Base-by-base conservation (phyloP, 2,113 vertebrate species). In the Megaleporinus macrocephalus region DNA sequence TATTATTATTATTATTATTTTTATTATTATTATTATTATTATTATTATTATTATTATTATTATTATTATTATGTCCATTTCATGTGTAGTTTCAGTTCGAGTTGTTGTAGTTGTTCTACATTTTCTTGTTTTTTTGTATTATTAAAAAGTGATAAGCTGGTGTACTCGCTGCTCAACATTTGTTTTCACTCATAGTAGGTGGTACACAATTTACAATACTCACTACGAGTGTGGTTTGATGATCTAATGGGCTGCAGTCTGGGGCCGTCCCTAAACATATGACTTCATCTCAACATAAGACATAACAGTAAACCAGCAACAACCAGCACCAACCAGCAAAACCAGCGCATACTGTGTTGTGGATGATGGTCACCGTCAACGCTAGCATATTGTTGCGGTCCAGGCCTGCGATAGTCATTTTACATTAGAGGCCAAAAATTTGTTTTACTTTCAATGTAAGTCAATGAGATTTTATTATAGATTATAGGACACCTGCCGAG, bases 11-110 rank as follows among this genome's bases (percentile, higher is more conserved):
- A n/a, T n/a, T n/a, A n/a, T n/a, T n/a, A n/a, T n/a, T n/a, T n/a
- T n/a, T n/a, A 83, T 69, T 89, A 85, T 86, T 86, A 81, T 75
- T 88, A 83, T 70, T 89, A 85, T 86, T 86, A 81, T 75, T 88
- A 87, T 84, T 86, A 72, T 87, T 80, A 87, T 88, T 86, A 87
- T 91, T 83, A 86, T 87, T 82, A 79, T 75, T 83, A 83, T 74
- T 86, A 61, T 84, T 83, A 78, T 85, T 81, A 61, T 86, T 80
- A 73, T 78, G 86, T 88, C 72, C 86, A 73, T 89, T 70, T 44
- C 78, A 81, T 47, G 12, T 85, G 5, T 12, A 18, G 62, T 65
- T 30, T 14, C 55, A 76, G 73, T 78, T 70, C 72, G 57, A 84
- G 41, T 76, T 72, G 63, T 87, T 77, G 41, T 73, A 79, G 69